Evolutionary conservation across 2,888 invertebrate species (phyloP).

Genomic region (Gandaritis pyraliata): DNA sequence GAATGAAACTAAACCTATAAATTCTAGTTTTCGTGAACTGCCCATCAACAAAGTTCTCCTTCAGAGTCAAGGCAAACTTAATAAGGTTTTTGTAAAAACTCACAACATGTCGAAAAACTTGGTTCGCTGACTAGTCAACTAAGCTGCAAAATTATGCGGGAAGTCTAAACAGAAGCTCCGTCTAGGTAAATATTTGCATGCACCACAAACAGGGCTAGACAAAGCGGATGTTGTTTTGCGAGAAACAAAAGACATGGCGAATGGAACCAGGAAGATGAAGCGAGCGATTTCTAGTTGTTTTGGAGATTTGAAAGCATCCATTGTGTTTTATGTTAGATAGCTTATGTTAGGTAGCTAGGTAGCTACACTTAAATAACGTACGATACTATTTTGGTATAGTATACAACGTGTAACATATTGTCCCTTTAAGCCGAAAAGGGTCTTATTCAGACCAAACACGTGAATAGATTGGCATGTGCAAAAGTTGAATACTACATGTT

Average conservation of each 20-base stretch:
- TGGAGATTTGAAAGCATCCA: slow-evolving; percentile 27
- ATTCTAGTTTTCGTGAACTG: background rate
- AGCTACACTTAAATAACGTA: no score
- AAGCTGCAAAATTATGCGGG: slow-evolving; percentile 62
- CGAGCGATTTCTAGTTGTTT: slow-evolving; percentile 44
- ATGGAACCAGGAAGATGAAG: slow-evolving; percentile 62
- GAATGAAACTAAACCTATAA: background rate
- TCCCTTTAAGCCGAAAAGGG: no score
- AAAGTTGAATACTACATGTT: no score
- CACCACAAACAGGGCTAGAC: slow-evolving; percentile 66
- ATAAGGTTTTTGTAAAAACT: slow-evolving; percentile 11
- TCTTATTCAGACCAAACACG: no score
- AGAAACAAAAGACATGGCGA: slow-evolving; percentile 72
- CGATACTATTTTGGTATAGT: no score
- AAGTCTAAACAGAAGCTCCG: slow-evolving; percentile 64
- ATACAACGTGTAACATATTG: no score
- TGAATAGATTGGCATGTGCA: no score
- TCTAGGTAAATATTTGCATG: slow-evolving; percentile 71
- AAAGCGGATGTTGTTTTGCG: slow-evolving; percentile 64
- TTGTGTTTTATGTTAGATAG: background rate
- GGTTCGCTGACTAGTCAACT: slow-evolving; percentile 8
- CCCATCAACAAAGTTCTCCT: background rate
- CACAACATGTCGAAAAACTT: slow-evolving; percentile 1
- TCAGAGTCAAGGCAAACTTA: background rate
- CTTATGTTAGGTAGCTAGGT: no score